A percentile compares a stretch with the other conserved stretches of the same genome.
Conservation (phyloP, 35 echinoderm and acorn worm species). For the Anneissia japonica region DNA sequence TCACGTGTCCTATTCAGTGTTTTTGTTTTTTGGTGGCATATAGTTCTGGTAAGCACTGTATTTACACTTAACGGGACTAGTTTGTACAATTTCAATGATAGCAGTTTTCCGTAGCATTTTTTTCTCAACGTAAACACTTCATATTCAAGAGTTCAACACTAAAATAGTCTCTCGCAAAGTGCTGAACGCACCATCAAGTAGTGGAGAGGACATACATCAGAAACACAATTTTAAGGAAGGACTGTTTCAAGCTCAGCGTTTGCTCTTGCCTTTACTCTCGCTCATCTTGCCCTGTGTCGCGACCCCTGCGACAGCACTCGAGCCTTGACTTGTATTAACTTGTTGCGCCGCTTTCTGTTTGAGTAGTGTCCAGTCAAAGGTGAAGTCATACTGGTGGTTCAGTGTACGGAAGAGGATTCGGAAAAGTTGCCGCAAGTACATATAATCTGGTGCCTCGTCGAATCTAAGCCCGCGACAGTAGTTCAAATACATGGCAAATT, state of each 20-base stretch:
- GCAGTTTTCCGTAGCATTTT: background rate
- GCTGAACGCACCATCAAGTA: background rate
- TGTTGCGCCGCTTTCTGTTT: constrained; percentile 70
- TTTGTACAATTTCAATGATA: background rate
- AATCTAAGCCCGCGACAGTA: constrained; percentile 88
- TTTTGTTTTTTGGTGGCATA: background rate
- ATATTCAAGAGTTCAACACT: background rate
- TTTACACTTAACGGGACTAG: background rate
- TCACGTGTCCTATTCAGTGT: background rate
- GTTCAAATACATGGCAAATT: constrained; percentile 99
- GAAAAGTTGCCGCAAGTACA: constrained; percentile 95
- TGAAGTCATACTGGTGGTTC: constrained; percentile 97
- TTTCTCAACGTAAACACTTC: background rate
- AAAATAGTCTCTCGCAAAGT: background rate
- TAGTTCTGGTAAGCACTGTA: background rate
- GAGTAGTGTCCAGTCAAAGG: constrained; percentile 92
- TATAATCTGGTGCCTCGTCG: constrained; percentile 84
- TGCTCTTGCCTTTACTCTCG: constrained; percentile 71
- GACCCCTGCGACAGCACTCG: constrained; percentile 18
- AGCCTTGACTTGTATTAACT: constrained; percentile 22
- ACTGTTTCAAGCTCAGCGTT: constrained; percentile 27
- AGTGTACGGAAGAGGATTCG: constrained; percentile 97
- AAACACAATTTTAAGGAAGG: background rate
- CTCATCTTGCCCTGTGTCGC: constrained; percentile 17
- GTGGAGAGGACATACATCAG: background rate